Base-by-base conservation (phyloP, 2,797 vertebrate genomes). In the Sternarchorhynchus goeldii region DNA sequence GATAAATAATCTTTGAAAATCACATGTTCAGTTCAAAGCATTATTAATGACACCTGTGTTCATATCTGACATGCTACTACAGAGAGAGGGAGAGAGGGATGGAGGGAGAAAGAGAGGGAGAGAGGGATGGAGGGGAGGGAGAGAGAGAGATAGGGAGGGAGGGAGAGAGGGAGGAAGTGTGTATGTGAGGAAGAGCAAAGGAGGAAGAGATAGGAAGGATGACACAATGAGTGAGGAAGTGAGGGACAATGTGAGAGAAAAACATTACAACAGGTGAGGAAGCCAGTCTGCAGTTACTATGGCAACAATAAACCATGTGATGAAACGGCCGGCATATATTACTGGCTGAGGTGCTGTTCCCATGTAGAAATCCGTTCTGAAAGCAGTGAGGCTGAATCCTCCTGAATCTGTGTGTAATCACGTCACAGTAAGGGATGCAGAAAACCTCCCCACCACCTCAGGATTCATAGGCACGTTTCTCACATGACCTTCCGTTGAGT, bases 301-400 rank as follows among this genome's bases (percentile, higher is more conserved):
- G 64, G 77, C 70, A 67, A 79, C 70, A 31, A 17, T 64, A 67
- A 79, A 78, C 70, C 69, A 53, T 39, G 25, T 36, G 62, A 73
- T 59, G 55, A 65, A 63, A 55, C 58, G n/a, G 71, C n/a, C 8
- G 14, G 25, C 25, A 21, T 57, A 72, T 76, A 72, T 71, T 32
- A 65, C 17, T 25, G 17, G 66, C 68, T 66, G 63, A 57, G 34
- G 60, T 21, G 25, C 41, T 29, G 60, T 60, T 31, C 55, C 18
- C 25, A 55, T 34, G 34, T 25, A 25, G 25, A 25, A 25, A 25
- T 25, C 25, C 25, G 25, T 25, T 25, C n/a, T 67, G 65, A 5
- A 67, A 2, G 53, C 4, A 10, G 10, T 17, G 4, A 21, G 2
- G 16, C 41, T 31, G 1, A 62, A 45, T 12, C 63, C 63, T 32